Evolutionary conservation across 1,140 invertebrate genomes (phyloP), one percentile per base, ranked within the genome.

Genomic region (Drosophila busckii): DNA sequence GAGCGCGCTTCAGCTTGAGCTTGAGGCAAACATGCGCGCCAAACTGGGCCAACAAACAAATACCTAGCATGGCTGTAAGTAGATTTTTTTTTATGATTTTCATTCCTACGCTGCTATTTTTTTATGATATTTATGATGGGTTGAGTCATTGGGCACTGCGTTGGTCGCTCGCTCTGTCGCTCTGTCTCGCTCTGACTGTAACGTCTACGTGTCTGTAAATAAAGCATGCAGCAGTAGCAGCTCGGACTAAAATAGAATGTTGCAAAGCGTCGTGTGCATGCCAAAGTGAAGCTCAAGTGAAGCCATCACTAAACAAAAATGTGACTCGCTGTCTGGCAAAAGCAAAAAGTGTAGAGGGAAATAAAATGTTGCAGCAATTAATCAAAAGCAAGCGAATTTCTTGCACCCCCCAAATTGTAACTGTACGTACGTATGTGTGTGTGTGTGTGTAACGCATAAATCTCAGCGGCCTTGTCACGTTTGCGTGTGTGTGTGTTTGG

Each of bases 331-430:
- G 25, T 20, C 34, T 23, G 32, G 10, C 41, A 46, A 15, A 35
- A 19, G 9, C 8, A 20, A 38, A 40, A 45, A 6, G 9, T n/a
- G 19, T 41, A 46, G 41, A 19, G 23, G 40, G 61, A 54, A 60
- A 70, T 73, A 82, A 78, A 80, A 80, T 80, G 73, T 80, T 62
- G 73, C 75, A 70, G 75, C 75, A 80, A 80, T 80, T 80, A 80
- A 80, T 80, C 75, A 80, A 80, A 80, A 75, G 75, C 64, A 71
- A 66, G 60, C 55, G 75, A 82, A 80, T 80, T 80, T 69, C 75
- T 65, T 68, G 65, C 29, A 41, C 64, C 49, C 68, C 45, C 34
- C 73, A 78, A 66, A 62, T 29, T 62, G 35, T 23, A 26, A 46
- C 42, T 70, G 35, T 66, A 44, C 61, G 29, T 70, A 28, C 28